Evolutionary conservation across 2,888 invertebrate species (phyloP), one percentile per base, ranked within the genome.

Genomic region (Caenorhabditis auriculariae): DNA sequence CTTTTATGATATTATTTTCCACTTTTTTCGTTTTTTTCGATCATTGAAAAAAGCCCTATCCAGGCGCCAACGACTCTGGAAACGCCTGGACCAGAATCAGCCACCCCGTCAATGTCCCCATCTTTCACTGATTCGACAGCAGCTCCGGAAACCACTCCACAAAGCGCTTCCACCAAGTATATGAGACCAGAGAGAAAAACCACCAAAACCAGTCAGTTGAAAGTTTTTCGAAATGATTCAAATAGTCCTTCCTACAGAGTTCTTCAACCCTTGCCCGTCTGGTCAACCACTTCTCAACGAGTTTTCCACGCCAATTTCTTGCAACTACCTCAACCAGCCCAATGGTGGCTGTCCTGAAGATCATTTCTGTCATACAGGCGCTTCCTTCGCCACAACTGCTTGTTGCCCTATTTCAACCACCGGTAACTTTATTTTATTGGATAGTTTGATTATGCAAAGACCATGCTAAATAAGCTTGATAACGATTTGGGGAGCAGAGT

Each of bases 271-370:
- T 24, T 78, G 78, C 58, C 72, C 75, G 7, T 56, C 63, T 23
- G 78, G 77, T 6, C 65, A 69, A 42, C 74, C 78, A 35, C 63
- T 78, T 27, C 63, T 69, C 47, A 76, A 78, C 58, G 70, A 69
- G 48, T 77, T 73, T 56, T 65, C 72, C 46, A 72, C 67, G n/a
- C 75, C 78, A n/a, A 60, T 77, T 42, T 70, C 78, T 19, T 78
- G 78, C 65, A 78, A 78, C 60, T 72, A 77, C 56, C 62, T 74
- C 49, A 74, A 75, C 28, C 67, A 61, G 38, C 78, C 78, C 19
- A 78, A 78, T 51, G 78, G 77, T 9, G 78, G 78, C 19, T 78
- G 78, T 51, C 78, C 78, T 4, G 75, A 76, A 43, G 66, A 70
- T 45, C 59, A 66, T 29, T 69, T 57, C 56, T 73, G 69, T 55